Evolutionary conservation across 2,888 invertebrate genomes (phyloP).

Genomic region (Pseudolycoriella hygida): DNA sequence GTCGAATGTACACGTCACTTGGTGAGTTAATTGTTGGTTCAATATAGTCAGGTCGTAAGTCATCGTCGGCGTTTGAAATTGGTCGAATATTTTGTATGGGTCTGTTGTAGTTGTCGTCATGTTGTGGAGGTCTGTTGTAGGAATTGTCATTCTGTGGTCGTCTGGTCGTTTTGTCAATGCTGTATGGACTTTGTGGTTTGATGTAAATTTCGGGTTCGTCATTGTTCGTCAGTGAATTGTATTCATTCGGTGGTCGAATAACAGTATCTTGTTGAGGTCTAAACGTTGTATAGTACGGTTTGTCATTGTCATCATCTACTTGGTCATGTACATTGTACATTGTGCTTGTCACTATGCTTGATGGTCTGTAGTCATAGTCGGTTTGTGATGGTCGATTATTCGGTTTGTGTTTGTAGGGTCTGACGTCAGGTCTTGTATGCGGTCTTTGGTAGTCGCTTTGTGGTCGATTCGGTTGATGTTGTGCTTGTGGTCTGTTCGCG

Average conservation of each 20-base stretch:
- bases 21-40: background rate
- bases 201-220: background rate
- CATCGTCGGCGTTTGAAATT: background rate
- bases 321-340: too few species aligned
- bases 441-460: conserved; percentile 6
- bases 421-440: too few species aligned
- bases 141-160: conserved; percentile 4
- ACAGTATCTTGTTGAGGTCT: too few species aligned
- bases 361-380: too few species aligned
- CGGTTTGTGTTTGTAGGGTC: too few species aligned
- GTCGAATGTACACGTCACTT: background rate
- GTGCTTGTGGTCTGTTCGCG: background rate
- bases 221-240: too few species aligned
- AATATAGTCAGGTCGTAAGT: conserved; percentile 4
- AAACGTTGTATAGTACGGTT: too few species aligned
- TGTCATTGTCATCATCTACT: too few species aligned
- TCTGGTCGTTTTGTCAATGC: background rate
- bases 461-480: background rate
- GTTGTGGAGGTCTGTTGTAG: conserved; percentile 3
- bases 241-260: too few species aligned
- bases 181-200: conserved; percentile 2
- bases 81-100: background rate
- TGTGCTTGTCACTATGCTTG: background rate
- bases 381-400: too few species aligned
- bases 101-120: conserved; percentile 4